Conservation (phyloP, 2,113 vertebrate species). For the cat (Felis catus) region F.catus_Fca126_mat1.0 CM031423.1:57034501-57035000, state of each 20-base stretch:
- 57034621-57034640: not conserved
- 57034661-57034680: slow-evolving; percentile 18
- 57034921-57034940: not conserved
- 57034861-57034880: not conserved
- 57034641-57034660: slow-evolving; percentile 13
- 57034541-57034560: not conserved
- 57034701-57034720: slow-evolving; percentile 9
- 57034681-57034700: slow-evolving; percentile 46
- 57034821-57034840: slow-evolving; percentile 26
- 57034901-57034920: slow-evolving; percentile 31
- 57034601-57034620: slow-evolving; percentile 49
- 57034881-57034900: slow-evolving; percentile 33
- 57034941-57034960: not conserved
- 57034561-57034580: slow-evolving; percentile 26
- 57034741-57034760: slow-evolving; percentile 7
- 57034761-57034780: not conserved
- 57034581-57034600: not conserved
- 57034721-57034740: slow-evolving; percentile 18
- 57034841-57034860: slow-evolving; percentile 27
- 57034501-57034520: slow-evolving; percentile 36
- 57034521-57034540: not conserved
- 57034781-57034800: not conserved
- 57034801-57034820: not conserved
- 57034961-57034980: not conserved
- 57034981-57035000: not conserved